Conservation (phyloP, 2,888 invertebrate species). For the Cantharis nigra region DNA sequence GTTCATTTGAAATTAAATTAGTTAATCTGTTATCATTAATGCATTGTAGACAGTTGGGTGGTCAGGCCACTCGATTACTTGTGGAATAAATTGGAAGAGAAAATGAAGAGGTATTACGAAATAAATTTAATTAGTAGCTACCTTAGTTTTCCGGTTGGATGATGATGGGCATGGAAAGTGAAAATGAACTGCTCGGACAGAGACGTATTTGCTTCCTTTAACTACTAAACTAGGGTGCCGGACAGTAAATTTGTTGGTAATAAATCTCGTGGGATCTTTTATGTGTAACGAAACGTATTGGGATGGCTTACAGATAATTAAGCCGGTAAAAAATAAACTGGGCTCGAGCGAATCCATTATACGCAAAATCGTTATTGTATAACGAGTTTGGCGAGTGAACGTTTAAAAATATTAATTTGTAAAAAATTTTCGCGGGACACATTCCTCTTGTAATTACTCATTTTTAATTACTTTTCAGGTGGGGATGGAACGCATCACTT, state of each 20-base stretch:
- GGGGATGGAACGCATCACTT: conserved; percentile 92
- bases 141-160: background rate
- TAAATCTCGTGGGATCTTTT: background rate
- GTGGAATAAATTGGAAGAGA: background rate
- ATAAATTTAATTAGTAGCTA: background rate
- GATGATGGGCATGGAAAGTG: background rate
- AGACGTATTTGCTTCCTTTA: background rate
- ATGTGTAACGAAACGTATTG: background rate
- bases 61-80: background rate
- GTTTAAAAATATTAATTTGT: background rate
- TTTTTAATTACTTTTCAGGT: conserved; percentile 56
- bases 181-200: background rate
- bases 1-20: background rate
- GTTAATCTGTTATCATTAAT: background rate
- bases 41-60: background rate
- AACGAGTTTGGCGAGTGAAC: background rate
- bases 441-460: background rate
- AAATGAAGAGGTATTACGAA: background rate
- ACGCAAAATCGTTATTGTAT: background rate
- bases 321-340: background rate
- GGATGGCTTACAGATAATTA: background rate
- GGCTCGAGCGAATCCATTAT: background rate
- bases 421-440: background rate
- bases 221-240: background rate
- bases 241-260: background rate